These are phyloP conservation scores for Microcaecilia unicolor DNA, from an alignment of 2,797 vertebrate genomes.

Conservation along the genomic window DNA sequence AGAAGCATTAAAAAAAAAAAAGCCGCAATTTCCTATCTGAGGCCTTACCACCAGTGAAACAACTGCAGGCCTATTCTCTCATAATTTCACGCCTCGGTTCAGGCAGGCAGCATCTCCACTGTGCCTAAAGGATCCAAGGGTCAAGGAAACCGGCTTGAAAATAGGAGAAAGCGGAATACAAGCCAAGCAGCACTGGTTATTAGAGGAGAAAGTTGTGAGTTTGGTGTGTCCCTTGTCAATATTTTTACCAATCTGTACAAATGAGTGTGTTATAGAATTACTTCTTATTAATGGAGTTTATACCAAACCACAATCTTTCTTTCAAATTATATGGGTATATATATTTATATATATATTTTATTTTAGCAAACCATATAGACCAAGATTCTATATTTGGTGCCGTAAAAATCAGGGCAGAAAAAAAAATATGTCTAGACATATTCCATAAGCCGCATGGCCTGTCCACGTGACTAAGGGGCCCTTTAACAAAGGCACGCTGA, in stretches of 20 bases:
- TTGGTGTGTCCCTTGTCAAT: background rate
- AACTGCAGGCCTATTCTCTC: constrained; percentile 40
- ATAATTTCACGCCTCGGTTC: constrained; percentile 79
- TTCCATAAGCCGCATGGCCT: too few relatives aligned
- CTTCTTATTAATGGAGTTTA: constrained; percentile 10
- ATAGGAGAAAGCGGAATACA: constrained; percentile 26
- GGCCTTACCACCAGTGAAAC: constrained; percentile 47
- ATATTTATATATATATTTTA: too few relatives aligned
- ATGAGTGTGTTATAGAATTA: constrained; percentile 14
- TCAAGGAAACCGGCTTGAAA: constrained; percentile 40
- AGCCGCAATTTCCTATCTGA: constrained; percentile 52
- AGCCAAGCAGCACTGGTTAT: constrained; percentile 5
- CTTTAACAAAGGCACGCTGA: too few relatives aligned
- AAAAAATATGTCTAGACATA: too few relatives aligned
- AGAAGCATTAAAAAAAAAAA: constrained; percentile 15
- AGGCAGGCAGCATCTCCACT: constrained; percentile 23
- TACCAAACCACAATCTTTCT: constrained; percentile 28
- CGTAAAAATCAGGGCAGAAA: too few relatives aligned
- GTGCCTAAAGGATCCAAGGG: constrained; percentile 29
- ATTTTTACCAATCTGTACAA: background rate
- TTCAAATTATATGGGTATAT: too few relatives aligned
- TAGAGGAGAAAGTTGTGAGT: constrained; percentile 22
- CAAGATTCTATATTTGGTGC: too few relatives aligned
- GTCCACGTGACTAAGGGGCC: too few relatives aligned
- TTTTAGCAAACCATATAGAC: constrained; percentile 44